Conservation (phyloP, 2,113 vertebrate genomes). For the Apaloderma vittatum region DNA sequence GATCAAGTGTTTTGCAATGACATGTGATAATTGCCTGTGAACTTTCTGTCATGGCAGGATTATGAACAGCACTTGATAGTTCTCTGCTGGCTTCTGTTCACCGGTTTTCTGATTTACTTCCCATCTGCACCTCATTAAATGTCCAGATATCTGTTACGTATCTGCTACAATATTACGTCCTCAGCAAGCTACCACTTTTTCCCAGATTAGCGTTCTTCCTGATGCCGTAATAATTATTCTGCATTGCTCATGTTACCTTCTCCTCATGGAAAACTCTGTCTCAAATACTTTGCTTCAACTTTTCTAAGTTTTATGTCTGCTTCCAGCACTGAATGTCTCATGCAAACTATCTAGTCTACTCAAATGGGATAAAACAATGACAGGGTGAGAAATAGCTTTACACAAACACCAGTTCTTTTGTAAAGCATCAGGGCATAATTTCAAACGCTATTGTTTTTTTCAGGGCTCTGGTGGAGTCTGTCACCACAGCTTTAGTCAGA, state of each 20-base stretch:
- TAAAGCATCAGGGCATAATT: neutral
- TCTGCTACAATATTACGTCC: neutral
- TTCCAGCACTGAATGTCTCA: neutral
- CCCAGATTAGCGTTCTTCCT: neutral
- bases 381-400: conserved; percentile 19
- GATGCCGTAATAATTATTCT: neutral
- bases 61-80: neutral
- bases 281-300: neutral
- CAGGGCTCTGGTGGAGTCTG: neutral
- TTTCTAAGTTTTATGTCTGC: neutral
- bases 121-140: neutral
- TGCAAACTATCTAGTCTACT: neutral
- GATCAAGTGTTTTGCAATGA: neutral
- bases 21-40: neutral
- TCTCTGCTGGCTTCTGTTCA: neutral
- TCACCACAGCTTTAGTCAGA: neutral
- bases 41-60: neutral
- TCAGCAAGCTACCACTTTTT: neutral
- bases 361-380: neutral
- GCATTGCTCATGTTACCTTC: neutral
- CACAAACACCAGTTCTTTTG: neutral
- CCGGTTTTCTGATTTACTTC: neutral
- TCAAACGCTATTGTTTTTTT: neutral
- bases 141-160: neutral
- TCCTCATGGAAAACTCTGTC: neutral